phyloP scores from a whole-genome alignment of 2,888 invertebrate species.

The Seladonia tumulorum region DNA sequence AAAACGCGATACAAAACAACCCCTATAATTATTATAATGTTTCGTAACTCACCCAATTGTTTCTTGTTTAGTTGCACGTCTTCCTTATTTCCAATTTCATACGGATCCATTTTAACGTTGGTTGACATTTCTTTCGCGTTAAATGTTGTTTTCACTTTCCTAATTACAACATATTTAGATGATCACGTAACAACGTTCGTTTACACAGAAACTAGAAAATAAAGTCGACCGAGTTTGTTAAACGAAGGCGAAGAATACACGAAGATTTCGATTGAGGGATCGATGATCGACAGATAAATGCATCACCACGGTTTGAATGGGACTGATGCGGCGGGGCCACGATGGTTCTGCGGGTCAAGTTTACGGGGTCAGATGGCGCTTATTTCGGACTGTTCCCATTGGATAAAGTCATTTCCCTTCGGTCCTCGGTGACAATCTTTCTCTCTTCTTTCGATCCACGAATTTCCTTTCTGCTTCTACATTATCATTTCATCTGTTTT shows the following conservation, averaged over 20 bases:
- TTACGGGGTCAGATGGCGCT: slow-evolving; percentile 61
- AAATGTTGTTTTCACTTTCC: too few species aligned
- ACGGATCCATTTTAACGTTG: not conserved
- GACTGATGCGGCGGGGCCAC: slow-evolving; percentile 41
- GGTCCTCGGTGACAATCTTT: slow-evolving; percentile 12
- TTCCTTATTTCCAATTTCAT: not conserved
- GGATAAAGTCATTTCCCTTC: slow-evolving; percentile 35
- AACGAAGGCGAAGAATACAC: not conserved
- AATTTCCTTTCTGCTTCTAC: not conserved
- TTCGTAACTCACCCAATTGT: not conserved
- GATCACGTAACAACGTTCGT: not conserved
- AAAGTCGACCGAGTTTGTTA: not conserved
- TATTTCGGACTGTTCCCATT: slow-evolving; percentile 44
- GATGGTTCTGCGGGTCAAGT: slow-evolving; percentile 7
- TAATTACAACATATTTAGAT: not conserved
- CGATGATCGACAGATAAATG: slow-evolving; percentile 19
- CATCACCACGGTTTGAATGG: slow-evolving; percentile 27
- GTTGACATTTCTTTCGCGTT: slow-evolving; percentile 21
- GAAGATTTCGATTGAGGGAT: not conserved
- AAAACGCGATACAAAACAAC: not conserved
- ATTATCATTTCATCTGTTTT: slow-evolving; percentile 27
- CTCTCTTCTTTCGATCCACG: slow-evolving; percentile 18
- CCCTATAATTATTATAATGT: not conserved
- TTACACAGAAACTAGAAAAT: not conserved
- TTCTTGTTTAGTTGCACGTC: not conserved